Evolutionary conservation across 2,113 vertebrate species (phyloP), one percentile per base, ranked within the genome.

Genomic region (Nothoprocta pentlandii): DNA sequence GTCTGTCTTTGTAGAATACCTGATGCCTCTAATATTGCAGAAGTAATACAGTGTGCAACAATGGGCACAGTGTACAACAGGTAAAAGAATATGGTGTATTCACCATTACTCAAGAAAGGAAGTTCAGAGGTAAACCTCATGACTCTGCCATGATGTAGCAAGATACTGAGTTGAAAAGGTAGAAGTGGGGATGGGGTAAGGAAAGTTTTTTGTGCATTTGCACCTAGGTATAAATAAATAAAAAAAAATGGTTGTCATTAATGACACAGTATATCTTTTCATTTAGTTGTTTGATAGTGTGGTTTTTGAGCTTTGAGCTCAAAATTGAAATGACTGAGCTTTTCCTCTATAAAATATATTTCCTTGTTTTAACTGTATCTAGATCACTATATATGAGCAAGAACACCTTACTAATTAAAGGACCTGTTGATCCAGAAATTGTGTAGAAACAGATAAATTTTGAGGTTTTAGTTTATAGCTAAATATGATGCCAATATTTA

Each of bases 81-180:
- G 41, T 84, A 41, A 93, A 94, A 41, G 4, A 66, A 66, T 47
- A 3, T 23, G 53, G 56, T 42, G 9, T 34, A 44, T 44, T 56
- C 39, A 90, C 3, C 12, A 56, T 83, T 86, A 12, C 68, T 83
- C 23, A 80, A 30, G 44, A 88, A 9, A 30, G 44, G 85, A 9
- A 32, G 5, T 9, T 77, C 39, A 77, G 25, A 73, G 76, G 64
- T 42, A 32, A 49, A 69, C 42, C 26, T n/a, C 21, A 61, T 20
- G 11, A 36, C 12, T 75, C 22, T n/a, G 8, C 5, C 54, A 1
- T 4, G 44, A 25, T 23, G 25, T 3, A 21, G 16, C 9, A 0
- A 23, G 44, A 20, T 9, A 51, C 19, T 63, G 76, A 54, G 5
- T 25, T 12, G 3, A 91, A 77, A 62, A 14, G 2, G 66, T 61